phyloP scores from a whole-genome alignment of 1,140 invertebrate genomes.

The Chrysomallon squamiferum region DNA sequence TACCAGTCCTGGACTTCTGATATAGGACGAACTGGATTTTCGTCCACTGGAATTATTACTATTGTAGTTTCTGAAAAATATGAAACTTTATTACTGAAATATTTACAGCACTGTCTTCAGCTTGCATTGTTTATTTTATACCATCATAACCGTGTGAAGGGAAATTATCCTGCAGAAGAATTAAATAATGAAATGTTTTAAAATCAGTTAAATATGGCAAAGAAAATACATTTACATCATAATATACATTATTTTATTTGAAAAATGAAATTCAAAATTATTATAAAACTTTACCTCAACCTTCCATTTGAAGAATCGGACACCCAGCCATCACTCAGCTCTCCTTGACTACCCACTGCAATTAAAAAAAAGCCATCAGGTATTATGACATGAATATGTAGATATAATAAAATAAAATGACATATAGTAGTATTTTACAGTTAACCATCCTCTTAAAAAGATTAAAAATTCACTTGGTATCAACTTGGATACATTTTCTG shows the following conservation, averaged over 20 bases:
- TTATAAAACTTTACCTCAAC: slow-evolving; percentile 19
- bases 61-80: not conserved
- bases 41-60: not conserved
- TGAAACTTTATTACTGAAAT: too few relatives aligned
- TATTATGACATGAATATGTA: not conserved
- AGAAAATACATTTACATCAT: too few relatives aligned
- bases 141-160: too few relatives aligned
- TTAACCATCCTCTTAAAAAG: not conserved
- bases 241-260: too few relatives aligned
- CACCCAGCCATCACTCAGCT: slow-evolving; percentile 46
- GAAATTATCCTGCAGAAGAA: too few relatives aligned
- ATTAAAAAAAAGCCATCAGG: not conserved
- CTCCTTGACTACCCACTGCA: slow-evolving; percentile 45
- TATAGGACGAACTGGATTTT: not conserved
- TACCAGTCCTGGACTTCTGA: not conserved
- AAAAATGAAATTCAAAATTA: too few relatives aligned
- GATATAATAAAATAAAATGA: not conserved
- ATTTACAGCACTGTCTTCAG: too few relatives aligned
- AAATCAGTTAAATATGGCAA: too few relatives aligned
- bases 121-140: too few relatives aligned
- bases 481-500: not conserved
- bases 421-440: not conserved
- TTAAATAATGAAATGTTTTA: too few relatives aligned
- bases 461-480: not conserved
- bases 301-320: slow-evolving; percentile 46